A percentile compares a stretch with the other conserved stretches of the same genome.
Evolutionary conservation across 2,888 invertebrate genomes (phyloP).

Genomic region (Epicampocera succincta): DNA sequence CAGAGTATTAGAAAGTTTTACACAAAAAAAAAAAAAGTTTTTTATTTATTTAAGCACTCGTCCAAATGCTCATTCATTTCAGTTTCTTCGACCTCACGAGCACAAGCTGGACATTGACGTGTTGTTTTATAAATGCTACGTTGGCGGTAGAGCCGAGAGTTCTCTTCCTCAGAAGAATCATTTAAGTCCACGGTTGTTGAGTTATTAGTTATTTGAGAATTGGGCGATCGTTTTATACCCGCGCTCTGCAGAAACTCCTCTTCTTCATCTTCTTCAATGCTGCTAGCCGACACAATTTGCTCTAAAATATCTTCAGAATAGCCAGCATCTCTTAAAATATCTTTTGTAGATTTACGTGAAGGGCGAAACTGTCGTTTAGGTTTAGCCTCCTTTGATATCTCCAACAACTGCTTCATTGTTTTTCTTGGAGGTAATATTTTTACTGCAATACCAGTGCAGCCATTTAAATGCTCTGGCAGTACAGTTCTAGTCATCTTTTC

Average conservation of each 20-base stretch:
- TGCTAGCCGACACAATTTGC: constrained; percentile 64
- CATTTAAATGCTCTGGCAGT: constrained; percentile 79
- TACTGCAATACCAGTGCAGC: constrained; percentile 78
- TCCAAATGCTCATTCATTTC: constrained; percentile 77
- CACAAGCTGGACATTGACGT: constrained; percentile 78
- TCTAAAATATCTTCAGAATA: constrained; percentile 74
- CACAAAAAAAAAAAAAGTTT: neutral
- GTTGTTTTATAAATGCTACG: constrained; percentile 74
- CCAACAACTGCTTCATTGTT: constrained; percentile 57
- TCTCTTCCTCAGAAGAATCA: constrained; percentile 68
- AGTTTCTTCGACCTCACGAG: constrained; percentile 74
- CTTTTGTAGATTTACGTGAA: constrained; percentile 49
- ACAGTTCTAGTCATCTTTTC: constrained; percentile 77
- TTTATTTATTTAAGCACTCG: constrained; percentile 73
- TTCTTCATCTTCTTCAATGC: constrained; percentile 68
- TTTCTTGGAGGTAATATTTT: constrained; percentile 72
- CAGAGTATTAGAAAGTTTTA: no score
- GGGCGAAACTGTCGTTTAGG: constrained; percentile 52
- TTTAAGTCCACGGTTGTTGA: constrained; percentile 41
- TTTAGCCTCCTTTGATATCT: constrained; percentile 66
- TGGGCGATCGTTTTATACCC: constrained; percentile 27
- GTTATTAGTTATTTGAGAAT: constrained; percentile 3
- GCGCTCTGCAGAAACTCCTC: constrained; percentile 48
- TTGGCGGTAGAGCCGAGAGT: constrained; percentile 74
- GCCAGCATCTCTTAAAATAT: constrained; percentile 74